Percentiles rank a stretch among this genome's conserved stretches.
Conservation (phyloP, 1,140 invertebrate species). For the Ceratitis capitata region DNA sequence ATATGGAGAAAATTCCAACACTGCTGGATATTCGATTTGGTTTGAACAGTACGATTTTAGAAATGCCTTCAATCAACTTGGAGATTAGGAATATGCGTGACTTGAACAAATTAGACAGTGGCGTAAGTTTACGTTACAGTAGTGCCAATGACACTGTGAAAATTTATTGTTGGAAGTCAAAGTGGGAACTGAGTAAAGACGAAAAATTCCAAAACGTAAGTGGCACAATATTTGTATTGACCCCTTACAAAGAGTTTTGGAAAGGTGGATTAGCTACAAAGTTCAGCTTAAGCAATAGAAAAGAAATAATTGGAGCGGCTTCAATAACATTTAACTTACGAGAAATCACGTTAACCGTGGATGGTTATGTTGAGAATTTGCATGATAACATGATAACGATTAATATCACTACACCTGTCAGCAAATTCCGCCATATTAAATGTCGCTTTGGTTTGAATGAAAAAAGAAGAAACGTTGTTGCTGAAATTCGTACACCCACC, state of each 20-base stretch:
- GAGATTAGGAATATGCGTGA: slow-evolving; percentile 69
- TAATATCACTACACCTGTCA: slow-evolving; percentile 77
- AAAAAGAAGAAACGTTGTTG: slow-evolving; percentile 74
- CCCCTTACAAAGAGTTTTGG: slow-evolving; percentile 72
- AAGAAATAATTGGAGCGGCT: slow-evolving; percentile 72
- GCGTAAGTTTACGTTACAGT: slow-evolving; percentile 65
- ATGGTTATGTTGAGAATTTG: slow-evolving; percentile 73
- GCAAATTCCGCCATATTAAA: slow-evolving; percentile 71
- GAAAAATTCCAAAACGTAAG: slow-evolving; percentile 67
- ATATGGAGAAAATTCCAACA: slow-evolving; percentile 55
- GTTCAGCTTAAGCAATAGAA: slow-evolving; percentile 70
- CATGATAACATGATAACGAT: slow-evolving; percentile 75
- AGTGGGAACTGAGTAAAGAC: slow-evolving; percentile 68
- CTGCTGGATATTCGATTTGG: slow-evolving; percentile 68
- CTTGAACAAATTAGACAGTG: slow-evolving; percentile 66
- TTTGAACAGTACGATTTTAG: slow-evolving; percentile 70
- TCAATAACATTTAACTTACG: slow-evolving; percentile 75
- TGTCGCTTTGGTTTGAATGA: slow-evolving; percentile 79
- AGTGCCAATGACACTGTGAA: slow-evolving; percentile 60
- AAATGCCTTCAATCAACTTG: slow-evolving; percentile 68
- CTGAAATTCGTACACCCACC: slow-evolving; percentile 73
- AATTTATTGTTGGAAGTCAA: slow-evolving; percentile 68
- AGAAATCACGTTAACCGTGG: slow-evolving; percentile 71
- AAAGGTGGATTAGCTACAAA: slow-evolving; percentile 74
- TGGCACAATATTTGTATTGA: slow-evolving; percentile 69